These are phyloP conservation scores for Rosalia funebris DNA, from an alignment of 2,888 invertebrate species.

Conservation along the genomic window DNA sequence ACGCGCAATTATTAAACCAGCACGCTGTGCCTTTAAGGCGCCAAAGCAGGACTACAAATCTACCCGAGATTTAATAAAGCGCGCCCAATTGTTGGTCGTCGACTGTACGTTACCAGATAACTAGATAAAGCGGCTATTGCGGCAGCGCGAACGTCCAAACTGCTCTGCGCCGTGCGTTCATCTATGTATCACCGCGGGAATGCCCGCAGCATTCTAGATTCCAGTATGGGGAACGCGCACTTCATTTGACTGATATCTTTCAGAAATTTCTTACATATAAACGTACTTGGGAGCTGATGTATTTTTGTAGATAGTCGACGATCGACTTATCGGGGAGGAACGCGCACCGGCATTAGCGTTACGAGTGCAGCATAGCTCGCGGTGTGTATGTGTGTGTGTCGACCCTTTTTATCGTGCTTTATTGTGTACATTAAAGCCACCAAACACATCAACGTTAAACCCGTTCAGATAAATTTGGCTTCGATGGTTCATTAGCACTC, in stretches of 20 bases:
- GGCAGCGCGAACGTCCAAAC: neutral
- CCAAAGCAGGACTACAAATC: neutral
- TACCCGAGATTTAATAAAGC: too few species aligned
- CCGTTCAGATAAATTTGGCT: conserved; percentile 56
- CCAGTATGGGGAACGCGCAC: conserved; percentile 32
- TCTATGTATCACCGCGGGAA: conserved; percentile 28
- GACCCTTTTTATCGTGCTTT: conserved; percentile 54
- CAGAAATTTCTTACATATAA: conserved; percentile 38
- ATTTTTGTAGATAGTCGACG: conserved; percentile 33
- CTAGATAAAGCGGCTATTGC: conserved; percentile 11
- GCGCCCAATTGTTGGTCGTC: conserved; percentile 9
- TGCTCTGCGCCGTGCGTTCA: conserved; percentile 5
- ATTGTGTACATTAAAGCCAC: conserved; percentile 53
- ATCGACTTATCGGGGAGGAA: conserved; percentile 29
- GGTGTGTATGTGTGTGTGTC: neutral
- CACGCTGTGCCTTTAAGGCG: neutral
- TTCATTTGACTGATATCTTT: conserved; percentile 37
- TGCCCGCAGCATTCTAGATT: conserved; percentile 34
- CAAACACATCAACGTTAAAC: conserved; percentile 52
- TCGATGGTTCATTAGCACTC: conserved; percentile 54
- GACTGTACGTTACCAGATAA: conserved; percentile 5
- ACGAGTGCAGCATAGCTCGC: neutral
- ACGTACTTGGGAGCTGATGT: conserved; percentile 37
- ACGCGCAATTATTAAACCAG: too few species aligned
- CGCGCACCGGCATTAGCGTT: too few species aligned